Base-by-base conservation (phyloP, 1,140 invertebrate species). In the Neotoxoptera formosana region DNA sequence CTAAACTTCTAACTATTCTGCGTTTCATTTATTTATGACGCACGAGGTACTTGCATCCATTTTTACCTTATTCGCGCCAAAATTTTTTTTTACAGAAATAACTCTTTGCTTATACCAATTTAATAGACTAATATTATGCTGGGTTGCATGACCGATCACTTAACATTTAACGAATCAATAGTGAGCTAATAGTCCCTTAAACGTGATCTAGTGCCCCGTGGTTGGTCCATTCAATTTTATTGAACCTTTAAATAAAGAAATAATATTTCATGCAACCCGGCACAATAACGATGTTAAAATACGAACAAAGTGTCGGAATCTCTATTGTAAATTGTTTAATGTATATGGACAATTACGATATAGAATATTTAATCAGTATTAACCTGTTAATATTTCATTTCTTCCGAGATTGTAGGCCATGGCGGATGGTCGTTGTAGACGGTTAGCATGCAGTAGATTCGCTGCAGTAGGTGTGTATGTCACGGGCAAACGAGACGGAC, bases 311-410 rank as follows among this genome's bases (percentile, higher is more conserved):
- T 30, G 25, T 30, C 56, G 14, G 14, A n/a, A 14, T 11, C 0
- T 67, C 3, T 67, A n/a, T n/a, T 17, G 14, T n/a, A 67, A 9
- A 67, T 67, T 67, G 14, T 67, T n/a, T n/a, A 67, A 17, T 30
- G 60, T 14, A n/a, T n/a, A 0, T n/a, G n/a, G n/a, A n/a, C n/a
- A 8, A 60, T 23, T 60, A 11, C 56, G 30, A 60, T 76, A 76
- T 53, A 7, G 6, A 14, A 14, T 11, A 17, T 17, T 4, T 17
- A 67, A 67, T 14, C 6, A 67, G 14, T n/a, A 76, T 76, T 17
- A 76, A 91, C 90, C 90, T 34, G 90, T n/a, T 36, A 91, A 81
- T 76, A 91, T 45, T 48, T 81, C 90, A 34, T 47, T 81, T 34
- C 30, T 91, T 47, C 41, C 90, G 17, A 76, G n/a, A 7, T 91